Evolutionary conservation across 2,797 vertebrate genomes (phyloP).

Genomic region (Florisuga fusca): DNA sequence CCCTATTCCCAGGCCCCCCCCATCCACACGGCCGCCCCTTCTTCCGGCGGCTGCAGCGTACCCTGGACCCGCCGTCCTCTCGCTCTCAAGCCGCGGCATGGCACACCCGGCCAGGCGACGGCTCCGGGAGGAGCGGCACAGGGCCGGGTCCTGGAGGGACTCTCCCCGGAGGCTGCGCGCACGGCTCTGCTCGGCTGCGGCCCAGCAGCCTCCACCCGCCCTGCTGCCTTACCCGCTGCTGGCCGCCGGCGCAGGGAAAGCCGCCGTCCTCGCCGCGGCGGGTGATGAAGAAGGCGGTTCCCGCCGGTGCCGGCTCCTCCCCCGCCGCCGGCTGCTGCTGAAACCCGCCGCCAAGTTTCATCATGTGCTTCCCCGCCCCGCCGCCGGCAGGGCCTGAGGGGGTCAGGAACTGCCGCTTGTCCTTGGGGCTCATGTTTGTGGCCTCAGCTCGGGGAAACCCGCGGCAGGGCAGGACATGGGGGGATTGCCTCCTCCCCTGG

Average conservation of each 20-base stretch:
- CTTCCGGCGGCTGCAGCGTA: background rate
- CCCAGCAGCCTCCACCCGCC: background rate
- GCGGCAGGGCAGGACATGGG: fast-evolving
- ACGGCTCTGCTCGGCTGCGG: background rate
- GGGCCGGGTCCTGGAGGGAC: background rate
- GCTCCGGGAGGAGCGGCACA: background rate
- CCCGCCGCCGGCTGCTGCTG: background rate
- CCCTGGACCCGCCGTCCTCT: background rate
- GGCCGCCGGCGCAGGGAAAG: background rate
- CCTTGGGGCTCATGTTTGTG: background rate
- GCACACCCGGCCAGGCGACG: background rate
- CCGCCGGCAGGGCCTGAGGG: background rate
- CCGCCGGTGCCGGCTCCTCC: background rate
- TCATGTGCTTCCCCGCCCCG: background rate
- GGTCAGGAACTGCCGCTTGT: background rate
- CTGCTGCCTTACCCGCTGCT: background rate
- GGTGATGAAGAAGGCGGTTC: background rate
- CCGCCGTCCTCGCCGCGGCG: background rate
- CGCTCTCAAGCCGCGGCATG: no score
- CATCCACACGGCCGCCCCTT: background rate
- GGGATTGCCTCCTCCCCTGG: fast-evolving
- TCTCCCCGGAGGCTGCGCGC: no score
- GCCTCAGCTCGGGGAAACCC: background rate
- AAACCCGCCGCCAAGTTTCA: slow-evolving; percentile 54
- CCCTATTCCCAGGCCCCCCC: background rate